Conservation (phyloP, 2,797 vertebrate species). For the Macropus fuliginosus region DNA sequence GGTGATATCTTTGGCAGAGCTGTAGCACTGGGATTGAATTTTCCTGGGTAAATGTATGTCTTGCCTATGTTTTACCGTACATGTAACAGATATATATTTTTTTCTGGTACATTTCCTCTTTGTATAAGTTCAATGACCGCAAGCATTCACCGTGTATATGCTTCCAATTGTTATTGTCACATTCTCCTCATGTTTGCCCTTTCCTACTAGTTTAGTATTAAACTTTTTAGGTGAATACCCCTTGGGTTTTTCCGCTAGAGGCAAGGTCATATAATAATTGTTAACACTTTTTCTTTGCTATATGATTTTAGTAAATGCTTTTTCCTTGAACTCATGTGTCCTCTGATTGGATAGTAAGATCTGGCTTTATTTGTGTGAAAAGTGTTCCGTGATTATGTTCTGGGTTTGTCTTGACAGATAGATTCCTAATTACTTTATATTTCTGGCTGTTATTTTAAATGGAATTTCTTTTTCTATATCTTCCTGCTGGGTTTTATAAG, state of each 20-base stretch:
- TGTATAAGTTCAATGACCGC: neutral
- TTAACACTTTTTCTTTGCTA: neutral
- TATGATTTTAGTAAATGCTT: neutral
- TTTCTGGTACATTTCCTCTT: neutral
- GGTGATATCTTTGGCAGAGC: neutral
- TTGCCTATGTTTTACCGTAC: neutral
- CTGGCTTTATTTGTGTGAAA: neutral
- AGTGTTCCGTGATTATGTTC: neutral
- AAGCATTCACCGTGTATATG: neutral
- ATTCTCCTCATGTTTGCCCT: neutral
- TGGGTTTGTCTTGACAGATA: neutral
- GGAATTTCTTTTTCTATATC: neutral
- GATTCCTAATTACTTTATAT: neutral
- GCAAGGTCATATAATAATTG: neutral
- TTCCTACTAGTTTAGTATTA: neutral
- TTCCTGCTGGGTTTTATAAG: neutral
- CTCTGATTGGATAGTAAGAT: neutral
- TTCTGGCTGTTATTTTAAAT: neutral
- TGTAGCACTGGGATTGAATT: neutral
- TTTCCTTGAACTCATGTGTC: neutral
- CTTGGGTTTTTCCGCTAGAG: neutral
- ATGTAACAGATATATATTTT: neutral
- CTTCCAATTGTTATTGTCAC: neutral
- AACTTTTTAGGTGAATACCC: neutral
- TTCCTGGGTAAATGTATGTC: neutral